A percentile compares a stretch with the other conserved stretches of the same genome.
These are phyloP conservation scores for Pyrocephalus nanus DNA, from an alignment of 2,797 vertebrate species.

Conservation along the genomic window DNA sequence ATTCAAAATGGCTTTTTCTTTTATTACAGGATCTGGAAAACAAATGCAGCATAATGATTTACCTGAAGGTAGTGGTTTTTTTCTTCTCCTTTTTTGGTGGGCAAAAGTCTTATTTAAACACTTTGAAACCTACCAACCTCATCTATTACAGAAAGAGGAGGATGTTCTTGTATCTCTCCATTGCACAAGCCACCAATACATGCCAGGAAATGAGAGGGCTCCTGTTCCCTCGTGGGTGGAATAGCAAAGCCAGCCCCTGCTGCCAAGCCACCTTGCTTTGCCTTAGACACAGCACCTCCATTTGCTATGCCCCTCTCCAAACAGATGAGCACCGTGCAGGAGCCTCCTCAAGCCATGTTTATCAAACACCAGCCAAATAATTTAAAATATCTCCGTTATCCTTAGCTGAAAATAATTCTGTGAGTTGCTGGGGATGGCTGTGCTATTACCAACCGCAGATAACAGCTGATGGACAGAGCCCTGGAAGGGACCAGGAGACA, in stretches of 20 bases:
- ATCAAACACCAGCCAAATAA: background rate
- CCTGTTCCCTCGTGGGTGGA: background rate
- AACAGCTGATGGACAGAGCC: background rate
- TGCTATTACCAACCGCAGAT: background rate
- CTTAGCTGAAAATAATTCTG: background rate
- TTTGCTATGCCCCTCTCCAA: background rate
- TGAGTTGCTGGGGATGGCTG: background rate
- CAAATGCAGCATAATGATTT: background rate
- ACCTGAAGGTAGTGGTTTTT: background rate
- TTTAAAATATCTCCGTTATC: background rate
- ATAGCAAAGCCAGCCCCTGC: background rate
- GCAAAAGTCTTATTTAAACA: background rate
- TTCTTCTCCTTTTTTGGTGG: background rate
- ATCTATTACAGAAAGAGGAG: background rate
- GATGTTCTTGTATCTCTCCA: background rate
- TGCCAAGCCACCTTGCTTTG: background rate
- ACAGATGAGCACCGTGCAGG: background rate
- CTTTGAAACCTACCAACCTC: background rate
- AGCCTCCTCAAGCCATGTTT: background rate
- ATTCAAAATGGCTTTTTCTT: background rate
- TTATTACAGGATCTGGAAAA: background rate
- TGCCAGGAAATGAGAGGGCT: background rate
- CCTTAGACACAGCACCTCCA: background rate
- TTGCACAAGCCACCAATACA: background rate
- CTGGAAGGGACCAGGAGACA: background rate